Evolutionary conservation across 2,888 invertebrate species (phyloP), one percentile per base, ranked within the genome.

Genomic region (Lasioglossum morio): DNA sequence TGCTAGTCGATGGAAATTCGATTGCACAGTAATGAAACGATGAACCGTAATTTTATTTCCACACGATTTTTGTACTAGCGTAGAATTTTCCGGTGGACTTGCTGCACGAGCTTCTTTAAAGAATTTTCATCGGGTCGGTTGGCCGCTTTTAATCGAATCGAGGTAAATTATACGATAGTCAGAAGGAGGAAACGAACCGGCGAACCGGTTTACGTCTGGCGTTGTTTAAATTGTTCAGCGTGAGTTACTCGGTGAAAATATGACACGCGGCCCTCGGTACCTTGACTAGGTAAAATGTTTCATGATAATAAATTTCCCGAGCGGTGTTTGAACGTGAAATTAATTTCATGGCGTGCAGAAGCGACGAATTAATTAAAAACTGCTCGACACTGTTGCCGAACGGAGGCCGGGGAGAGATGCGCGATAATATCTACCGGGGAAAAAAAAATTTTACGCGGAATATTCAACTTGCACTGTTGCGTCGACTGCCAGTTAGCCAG

Each of bases 361-460:
- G 57, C 79, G 70, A 75, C 74, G 70, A 79, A 82, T 79, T 82
- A 74, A 79, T 82, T 79, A 82, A 78, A 82, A 82, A 73, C 37
- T 40, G 66, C 81, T 43, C 72, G 40, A 77, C 72, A 48, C 30
- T 27, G 69, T 57, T 69, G 79, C 79, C 79, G 82, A 82, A 79
- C 73, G n/a, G 34, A 12, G 27, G 48, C 0, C 73, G n/a, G 43
- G n/a, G 60, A 23, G 2, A 10, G 46, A 82, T 57, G 73, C 34
- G 12, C 57, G 34, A 82, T 78, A 73, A 69, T 73, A 43, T 57
- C 27, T 23, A 23, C 69, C 12, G 16, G 19, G 12, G 14, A 30
- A 30, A 23, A 8, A 72, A 23, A 8, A 72, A 72, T 66, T 77
- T 63, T 60, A 23, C 34, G 23, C 16, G 53, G 53, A 34, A 79